Conservation (phyloP, 2,888 invertebrate species). For the Eupithecia pulchellata region DNA sequence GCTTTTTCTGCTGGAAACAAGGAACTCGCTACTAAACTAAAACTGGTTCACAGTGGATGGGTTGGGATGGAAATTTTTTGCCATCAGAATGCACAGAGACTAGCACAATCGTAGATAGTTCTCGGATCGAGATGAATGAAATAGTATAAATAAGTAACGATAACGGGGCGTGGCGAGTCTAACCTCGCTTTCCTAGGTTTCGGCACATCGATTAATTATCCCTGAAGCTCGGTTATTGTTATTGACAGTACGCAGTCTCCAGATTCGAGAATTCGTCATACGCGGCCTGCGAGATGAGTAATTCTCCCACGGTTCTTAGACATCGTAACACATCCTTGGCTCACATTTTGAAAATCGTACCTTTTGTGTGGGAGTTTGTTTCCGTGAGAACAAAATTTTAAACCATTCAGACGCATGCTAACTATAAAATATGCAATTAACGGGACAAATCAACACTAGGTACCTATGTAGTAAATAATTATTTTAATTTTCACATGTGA, state of each 20-base stretch:
- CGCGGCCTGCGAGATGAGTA: constrained; percentile 60
- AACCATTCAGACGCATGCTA: constrained; percentile 59
- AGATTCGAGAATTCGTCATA: constrained; percentile 57
- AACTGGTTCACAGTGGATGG: constrained; percentile 53
- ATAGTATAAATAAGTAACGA: constrained; percentile 53
- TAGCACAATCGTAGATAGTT: constrained; percentile 50
- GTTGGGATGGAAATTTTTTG: constrained; percentile 45
- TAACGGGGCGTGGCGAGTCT: constrained; percentile 46
- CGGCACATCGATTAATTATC: constrained; percentile 53
- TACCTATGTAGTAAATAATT: constrained; percentile 13
- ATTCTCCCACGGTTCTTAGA: constrained; percentile 77
- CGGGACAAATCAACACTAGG: constrained; percentile 29
- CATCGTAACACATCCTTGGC: constrained; percentile 78
- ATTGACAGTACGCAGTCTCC: constrained; percentile 58
- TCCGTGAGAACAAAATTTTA: constrained; percentile 78
- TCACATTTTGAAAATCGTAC: constrained; percentile 80
- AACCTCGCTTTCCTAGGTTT: constrained; percentile 59
- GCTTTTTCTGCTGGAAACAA: constrained; percentile 44
- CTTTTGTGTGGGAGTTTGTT: constrained; percentile 77
- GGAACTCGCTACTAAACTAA: constrained; percentile 49
- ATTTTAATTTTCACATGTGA: constrained; percentile 14
- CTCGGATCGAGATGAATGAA: constrained; percentile 65
- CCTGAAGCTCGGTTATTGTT: constrained; percentile 57
- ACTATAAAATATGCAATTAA: constrained; percentile 31
- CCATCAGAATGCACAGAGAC: constrained; percentile 58